These are phyloP conservation scores for Morpho helenor DNA, from an alignment of 2,888 invertebrate species.

Conservation along the genomic window DNA sequence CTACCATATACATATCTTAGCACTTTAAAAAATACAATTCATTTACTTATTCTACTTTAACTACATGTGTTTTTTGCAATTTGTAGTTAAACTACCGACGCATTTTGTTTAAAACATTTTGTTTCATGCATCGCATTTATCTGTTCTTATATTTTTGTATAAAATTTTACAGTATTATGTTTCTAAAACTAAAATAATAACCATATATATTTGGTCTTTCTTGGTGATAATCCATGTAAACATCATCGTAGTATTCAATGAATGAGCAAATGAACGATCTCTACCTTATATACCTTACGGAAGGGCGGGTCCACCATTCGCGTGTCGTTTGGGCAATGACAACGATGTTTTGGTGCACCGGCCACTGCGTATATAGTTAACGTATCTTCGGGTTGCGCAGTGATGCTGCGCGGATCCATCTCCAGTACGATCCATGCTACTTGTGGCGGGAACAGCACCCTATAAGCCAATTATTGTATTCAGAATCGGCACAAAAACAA, in stretches of 20 bases:
- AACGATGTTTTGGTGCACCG: constrained; percentile 56
- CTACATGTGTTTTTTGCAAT: no score
- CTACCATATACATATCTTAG: no score
- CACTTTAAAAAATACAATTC: no score
- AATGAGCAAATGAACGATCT: constrained; percentile 32
- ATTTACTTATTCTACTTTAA: no score
- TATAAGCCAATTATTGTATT: constrained; percentile 37
- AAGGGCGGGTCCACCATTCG: constrained; percentile 55
- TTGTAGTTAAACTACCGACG: no score
- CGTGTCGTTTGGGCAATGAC: constrained; percentile 51
- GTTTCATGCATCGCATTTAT: no score
- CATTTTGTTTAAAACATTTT: no score
- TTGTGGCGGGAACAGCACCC: constrained; percentile 91
- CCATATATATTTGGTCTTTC: no score
- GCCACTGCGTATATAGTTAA: constrained; percentile 80
- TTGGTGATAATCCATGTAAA: constrained; percentile 4
- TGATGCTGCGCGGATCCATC: constrained; percentile 95
- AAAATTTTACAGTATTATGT: no score
- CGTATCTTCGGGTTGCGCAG: constrained; percentile 95
- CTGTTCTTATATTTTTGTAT: no score
- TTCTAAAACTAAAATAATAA: no score
- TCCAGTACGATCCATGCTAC: constrained; percentile 96
- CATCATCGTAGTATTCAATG: constrained; percentile 22
- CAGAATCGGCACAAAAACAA: no score
- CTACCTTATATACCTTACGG: constrained; percentile 73